These are phyloP conservation scores for Phymorhynchus buccinoides DNA, from an alignment of 1,140 invertebrate genomes.

Conservation along the genomic window DNA sequence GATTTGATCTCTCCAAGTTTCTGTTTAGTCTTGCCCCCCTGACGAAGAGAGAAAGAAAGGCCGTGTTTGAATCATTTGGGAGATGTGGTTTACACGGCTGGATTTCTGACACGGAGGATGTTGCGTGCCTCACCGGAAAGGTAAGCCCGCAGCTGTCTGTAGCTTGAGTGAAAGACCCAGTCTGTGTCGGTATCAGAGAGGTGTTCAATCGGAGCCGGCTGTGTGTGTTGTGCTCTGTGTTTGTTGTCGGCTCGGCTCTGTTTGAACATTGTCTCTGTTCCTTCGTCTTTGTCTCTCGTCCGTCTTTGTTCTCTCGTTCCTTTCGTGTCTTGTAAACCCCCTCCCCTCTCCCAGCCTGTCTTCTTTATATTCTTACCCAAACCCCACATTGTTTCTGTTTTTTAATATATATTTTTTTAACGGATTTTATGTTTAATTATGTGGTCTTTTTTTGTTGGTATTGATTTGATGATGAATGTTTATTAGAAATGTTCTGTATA, in stretches of 20 bases:
- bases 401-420: background rate
- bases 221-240: slow-evolving; percentile 35
- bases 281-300: background rate
- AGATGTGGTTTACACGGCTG: slow-evolving; percentile 30
- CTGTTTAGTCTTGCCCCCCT: slow-evolving; percentile 30
- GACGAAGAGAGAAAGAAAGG: slow-evolving; percentile 27
- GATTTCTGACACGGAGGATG: slow-evolving; percentile 24
- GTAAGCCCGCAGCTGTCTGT: slow-evolving; percentile 34
- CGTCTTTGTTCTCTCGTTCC: background rate
- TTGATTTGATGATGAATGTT: background rate
- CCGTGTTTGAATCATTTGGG: slow-evolving; percentile 34
- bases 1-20: slow-evolving; percentile 34
- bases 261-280: slow-evolving; percentile 31
- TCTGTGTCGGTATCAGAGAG: slow-evolving; percentile 33
- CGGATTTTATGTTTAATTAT: background rate
- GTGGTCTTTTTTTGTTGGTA: background rate
- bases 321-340: too few species aligned
- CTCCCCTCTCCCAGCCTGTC: too few species aligned
- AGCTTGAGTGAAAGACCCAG: slow-evolving; percentile 27
- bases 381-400: background rate
- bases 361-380: background rate
- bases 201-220: slow-evolving; percentile 42
- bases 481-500: background rate
- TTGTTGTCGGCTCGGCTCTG: slow-evolving; percentile 32
- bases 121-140: slow-evolving; percentile 32